Percentiles rank a stretch among this genome's conserved stretches.
Conservation (phyloP, 2,797 vertebrate genomes). For the Brachyalestes nurse region DNA sequence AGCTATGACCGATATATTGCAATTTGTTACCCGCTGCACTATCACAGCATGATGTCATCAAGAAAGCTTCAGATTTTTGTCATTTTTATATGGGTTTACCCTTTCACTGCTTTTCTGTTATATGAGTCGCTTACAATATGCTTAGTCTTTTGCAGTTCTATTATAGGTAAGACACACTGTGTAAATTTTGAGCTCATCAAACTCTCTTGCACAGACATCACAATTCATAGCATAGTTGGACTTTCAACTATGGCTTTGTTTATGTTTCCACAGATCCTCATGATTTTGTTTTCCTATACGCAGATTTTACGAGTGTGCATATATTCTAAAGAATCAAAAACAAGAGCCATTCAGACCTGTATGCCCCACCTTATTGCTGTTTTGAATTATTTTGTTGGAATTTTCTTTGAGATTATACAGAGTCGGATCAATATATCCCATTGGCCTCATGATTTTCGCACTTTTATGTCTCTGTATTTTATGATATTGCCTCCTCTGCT, state of each 20-base stretch:
- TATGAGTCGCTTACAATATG: constrained; percentile 51
- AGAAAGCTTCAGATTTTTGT: constrained; percentile 41
- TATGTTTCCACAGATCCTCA: constrained; percentile 45
- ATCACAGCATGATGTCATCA: constrained; percentile 53
- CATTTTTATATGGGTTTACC: constrained; percentile 52
- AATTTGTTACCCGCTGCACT: constrained; percentile 57
- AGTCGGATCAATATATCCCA: constrained; percentile 43
- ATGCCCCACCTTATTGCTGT: constrained; percentile 56
- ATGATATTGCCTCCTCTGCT: constrained; percentile 59
- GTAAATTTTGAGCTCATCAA: constrained; percentile 56
- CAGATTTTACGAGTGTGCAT: constrained; percentile 54
- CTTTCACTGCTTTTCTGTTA: constrained; percentile 40
- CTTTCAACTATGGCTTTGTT: constrained; percentile 21
- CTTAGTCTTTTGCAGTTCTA: constrained; percentile 46
- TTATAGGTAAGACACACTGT: constrained; percentile 57
- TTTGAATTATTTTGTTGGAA: constrained; percentile 51
- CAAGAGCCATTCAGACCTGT: constrained; percentile 62
- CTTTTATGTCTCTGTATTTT: constrained; percentile 60
- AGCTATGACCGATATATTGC: constrained; percentile 60
- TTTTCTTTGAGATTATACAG: constrained; percentile 55
- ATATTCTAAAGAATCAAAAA: constrained; percentile 43
- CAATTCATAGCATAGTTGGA: constrained; percentile 46
- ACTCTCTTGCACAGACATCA: constrained; percentile 51
- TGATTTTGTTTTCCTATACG: constrained; percentile 57
- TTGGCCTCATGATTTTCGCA: constrained; percentile 36